phyloP scores from a whole-genome alignment of 2,888 invertebrate species.

The Ophion costatus region DNA sequence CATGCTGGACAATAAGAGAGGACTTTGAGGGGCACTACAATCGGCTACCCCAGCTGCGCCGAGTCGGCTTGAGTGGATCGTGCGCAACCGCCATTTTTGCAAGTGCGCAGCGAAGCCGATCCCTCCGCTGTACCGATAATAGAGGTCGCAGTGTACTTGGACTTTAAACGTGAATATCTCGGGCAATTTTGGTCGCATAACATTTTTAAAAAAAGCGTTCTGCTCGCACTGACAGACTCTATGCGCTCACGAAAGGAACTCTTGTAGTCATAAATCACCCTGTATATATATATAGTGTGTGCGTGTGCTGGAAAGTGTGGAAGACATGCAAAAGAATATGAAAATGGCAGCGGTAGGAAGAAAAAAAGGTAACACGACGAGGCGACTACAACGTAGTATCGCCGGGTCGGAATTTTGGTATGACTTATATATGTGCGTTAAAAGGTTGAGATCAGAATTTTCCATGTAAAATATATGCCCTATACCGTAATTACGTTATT shows the following conservation, averaged over 20 bases:
- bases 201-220: neutral
- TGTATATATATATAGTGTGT: neutral
- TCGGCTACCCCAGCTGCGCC: too few relatives aligned
- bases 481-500: conserved; percentile 81
- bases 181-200: neutral
- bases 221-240: neutral
- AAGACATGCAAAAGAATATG: conserved; percentile 8
- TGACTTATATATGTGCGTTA: conserved; percentile 71
- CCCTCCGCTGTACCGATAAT: too few relatives aligned
- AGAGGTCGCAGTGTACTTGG: too few relatives aligned
- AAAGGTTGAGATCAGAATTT: conserved; percentile 77
- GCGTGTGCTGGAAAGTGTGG: conserved; percentile 22
- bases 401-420: conserved; percentile 62
- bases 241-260: neutral
- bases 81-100: too few relatives aligned
- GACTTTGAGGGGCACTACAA: too few relatives aligned
- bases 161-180: too few relatives aligned
- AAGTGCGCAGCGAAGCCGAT: too few relatives aligned
- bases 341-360: conserved; percentile 25
- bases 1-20: too few relatives aligned
- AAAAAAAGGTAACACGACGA: neutral
- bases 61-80: too few relatives aligned
- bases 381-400: conserved; percentile 4
- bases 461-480: conserved; percentile 82
- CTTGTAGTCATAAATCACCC: neutral